Percentiles rank a stretch among this genome's conserved stretches.
Conservation (phyloP, 2,888 invertebrate species). For the Synergus umbraculus region DNA sequence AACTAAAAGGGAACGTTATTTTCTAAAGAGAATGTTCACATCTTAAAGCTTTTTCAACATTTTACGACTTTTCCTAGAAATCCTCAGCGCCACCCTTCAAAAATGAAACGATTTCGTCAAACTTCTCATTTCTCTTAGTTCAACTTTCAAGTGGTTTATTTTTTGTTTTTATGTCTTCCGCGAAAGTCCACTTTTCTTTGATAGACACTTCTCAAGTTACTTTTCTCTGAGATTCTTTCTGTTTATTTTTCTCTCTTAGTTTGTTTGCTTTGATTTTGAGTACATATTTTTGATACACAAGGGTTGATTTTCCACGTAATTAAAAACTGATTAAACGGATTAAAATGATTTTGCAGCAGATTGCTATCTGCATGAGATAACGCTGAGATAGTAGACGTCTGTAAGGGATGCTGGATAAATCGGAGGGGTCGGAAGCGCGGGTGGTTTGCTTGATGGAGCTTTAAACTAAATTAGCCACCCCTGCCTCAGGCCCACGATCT, state of each 20-base stretch:
- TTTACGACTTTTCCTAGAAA: slow-evolving; percentile 31
- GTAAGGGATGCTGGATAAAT: slow-evolving; percentile 52
- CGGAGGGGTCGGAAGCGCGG: slow-evolving; percentile 49
- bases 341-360: slow-evolving; percentile 40
- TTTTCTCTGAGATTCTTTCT: neutral
- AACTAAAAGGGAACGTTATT: neutral
- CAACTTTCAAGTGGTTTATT: neutral
- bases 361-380: slow-evolving; percentile 33
- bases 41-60: neutral
- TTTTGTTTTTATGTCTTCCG: neutral
- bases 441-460: slow-evolving; percentile 69
- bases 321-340: slow-evolving; percentile 21
- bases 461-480: slow-evolving; percentile 72
- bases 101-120: neutral
- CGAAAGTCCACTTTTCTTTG: neutral
- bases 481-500: slow-evolving; percentile 65
- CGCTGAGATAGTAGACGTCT: slow-evolving; percentile 51
- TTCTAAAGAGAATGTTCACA: neutral
- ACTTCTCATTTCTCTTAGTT: neutral
- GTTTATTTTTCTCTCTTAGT: neutral
- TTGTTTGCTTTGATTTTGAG: neutral
- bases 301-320: neutral
- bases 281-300: neutral
- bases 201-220: neutral
- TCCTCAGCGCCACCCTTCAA: neutral